Evolutionary conservation across 2,113 vertebrate species (phyloP).

Genomic region (Paracanthobrama guichenoti): DNA sequence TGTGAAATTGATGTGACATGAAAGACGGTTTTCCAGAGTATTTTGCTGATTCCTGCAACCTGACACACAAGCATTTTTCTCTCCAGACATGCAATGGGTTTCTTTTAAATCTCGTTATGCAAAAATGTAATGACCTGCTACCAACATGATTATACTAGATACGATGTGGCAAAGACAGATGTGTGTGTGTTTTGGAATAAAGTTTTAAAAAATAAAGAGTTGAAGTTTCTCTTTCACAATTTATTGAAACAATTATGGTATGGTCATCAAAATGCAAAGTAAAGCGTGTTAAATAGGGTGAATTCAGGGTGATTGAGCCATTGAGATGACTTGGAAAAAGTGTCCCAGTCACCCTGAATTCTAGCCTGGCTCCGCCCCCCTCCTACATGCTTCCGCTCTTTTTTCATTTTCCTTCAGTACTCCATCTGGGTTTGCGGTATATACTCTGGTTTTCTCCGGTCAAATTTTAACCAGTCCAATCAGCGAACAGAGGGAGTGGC

Average conservation of each 20-base stretch:
- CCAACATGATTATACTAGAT: background rate
- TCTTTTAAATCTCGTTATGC: background rate
- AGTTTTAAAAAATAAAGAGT: background rate
- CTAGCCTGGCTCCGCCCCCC: too few relatives aligned
- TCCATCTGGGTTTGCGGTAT: too few relatives aligned
- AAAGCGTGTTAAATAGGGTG: background rate
- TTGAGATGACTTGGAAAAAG: too few relatives aligned
- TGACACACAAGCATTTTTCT: background rate
- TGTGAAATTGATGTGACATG: background rate
- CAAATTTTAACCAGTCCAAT: too few relatives aligned
- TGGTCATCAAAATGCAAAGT: background rate
- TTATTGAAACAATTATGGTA: background rate
- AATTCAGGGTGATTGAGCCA: too few relatives aligned
- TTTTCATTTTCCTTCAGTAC: too few relatives aligned
- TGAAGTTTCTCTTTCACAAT: background rate
- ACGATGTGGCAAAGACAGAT: background rate
- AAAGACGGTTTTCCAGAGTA: background rate
- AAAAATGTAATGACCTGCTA: constrained; percentile 18
- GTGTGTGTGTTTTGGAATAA: constrained; percentile 21
- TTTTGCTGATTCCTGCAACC: constrained; percentile 4
- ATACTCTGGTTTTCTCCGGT: too few relatives aligned
- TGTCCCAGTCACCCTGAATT: too few relatives aligned
- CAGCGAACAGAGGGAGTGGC: too few relatives aligned
- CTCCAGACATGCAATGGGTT: background rate
- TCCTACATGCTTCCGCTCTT: too few relatives aligned